Evolutionary conservation across 2,113 vertebrate species (phyloP).

Genomic region (Notarius lentiginosus): DNA sequence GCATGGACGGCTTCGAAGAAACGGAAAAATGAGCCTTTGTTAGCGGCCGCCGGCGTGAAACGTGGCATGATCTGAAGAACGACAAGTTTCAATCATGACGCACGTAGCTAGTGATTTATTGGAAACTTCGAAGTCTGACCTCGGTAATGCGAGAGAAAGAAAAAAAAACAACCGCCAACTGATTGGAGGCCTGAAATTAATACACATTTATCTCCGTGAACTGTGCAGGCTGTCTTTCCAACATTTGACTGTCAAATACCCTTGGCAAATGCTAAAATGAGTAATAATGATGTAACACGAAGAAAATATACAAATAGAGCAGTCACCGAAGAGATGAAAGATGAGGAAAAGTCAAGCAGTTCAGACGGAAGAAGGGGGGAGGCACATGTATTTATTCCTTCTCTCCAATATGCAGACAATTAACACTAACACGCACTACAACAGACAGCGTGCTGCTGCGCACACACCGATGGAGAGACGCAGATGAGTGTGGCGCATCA

Average conservation of each 20-base stretch:
- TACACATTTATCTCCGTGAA: neutral
- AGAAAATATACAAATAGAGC: neutral
- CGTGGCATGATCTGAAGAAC: constrained; percentile 31
- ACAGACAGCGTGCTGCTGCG: neutral
- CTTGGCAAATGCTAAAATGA: neutral
- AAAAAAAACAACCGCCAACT: neutral
- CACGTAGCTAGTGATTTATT: constrained; percentile 44
- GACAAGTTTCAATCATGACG: constrained; percentile 44
- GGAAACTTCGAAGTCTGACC: constrained; percentile 13
- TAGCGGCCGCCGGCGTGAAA: constrained; percentile 31
- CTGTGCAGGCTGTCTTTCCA: neutral
- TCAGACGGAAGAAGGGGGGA: neutral
- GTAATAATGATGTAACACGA: neutral
- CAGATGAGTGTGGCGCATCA: neutral
- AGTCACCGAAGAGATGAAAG: neutral
- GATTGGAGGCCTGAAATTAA: constrained; percentile 8
- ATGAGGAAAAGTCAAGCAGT: neutral
- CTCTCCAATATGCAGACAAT: neutral
- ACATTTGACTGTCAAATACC: neutral
- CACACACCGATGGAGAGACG: neutral
- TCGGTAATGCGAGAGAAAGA: neutral
- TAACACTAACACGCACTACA: neutral
- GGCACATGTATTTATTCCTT: constrained; percentile 3
- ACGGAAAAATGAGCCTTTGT: constrained; percentile 65
- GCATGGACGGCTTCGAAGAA: constrained; percentile 14